Percentiles rank a stretch among this genome's conserved stretches.
Evolutionary conservation across 2,797 vertebrate species (phyloP).

Genomic region (Periparus ater): DNA sequence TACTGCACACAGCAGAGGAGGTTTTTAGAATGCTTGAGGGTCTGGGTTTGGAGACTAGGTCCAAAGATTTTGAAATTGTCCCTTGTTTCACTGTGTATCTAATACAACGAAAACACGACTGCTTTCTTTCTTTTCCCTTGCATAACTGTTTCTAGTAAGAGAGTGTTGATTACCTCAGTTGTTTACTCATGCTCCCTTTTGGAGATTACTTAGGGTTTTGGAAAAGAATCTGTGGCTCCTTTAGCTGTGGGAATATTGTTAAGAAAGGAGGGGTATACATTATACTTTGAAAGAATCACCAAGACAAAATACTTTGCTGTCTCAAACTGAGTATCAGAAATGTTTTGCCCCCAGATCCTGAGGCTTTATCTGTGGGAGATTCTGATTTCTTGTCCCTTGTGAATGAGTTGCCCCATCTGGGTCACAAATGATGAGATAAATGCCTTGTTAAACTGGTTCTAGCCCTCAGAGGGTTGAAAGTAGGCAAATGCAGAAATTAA

Average conservation of each 20-base stretch:
- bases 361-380: slow-evolving; percentile 21
- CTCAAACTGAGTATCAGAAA: neutral
- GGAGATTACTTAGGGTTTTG: neutral
- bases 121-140: neutral
- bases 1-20: neutral
- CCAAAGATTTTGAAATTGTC: neutral
- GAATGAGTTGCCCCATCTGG: slow-evolving; percentile 37
- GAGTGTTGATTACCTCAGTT: neutral
- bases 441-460: slow-evolving; percentile 54
- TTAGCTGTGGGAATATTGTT: neutral
- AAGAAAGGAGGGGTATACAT: neutral
- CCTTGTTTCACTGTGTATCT: neutral
- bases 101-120: rapidly evolving
- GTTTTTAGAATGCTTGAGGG: neutral
- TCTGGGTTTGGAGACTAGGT: neutral
- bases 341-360: neutral
- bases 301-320: neutral
- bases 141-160: neutral
- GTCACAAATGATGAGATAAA: slow-evolving; percentile 53
- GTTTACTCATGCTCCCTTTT: neutral
- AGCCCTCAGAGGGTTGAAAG: slow-evolving; percentile 60
- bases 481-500: slow-evolving; percentile 63
- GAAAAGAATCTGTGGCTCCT: neutral
- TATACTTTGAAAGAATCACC: neutral
- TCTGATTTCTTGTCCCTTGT: slow-evolving; percentile 2